Percentiles rank a stretch among this genome's conserved stretches.
These are phyloP conservation scores for Rhagologus leucostigma DNA, from an alignment of 2,113 vertebrate species.

Conservation along the genomic window DNA sequence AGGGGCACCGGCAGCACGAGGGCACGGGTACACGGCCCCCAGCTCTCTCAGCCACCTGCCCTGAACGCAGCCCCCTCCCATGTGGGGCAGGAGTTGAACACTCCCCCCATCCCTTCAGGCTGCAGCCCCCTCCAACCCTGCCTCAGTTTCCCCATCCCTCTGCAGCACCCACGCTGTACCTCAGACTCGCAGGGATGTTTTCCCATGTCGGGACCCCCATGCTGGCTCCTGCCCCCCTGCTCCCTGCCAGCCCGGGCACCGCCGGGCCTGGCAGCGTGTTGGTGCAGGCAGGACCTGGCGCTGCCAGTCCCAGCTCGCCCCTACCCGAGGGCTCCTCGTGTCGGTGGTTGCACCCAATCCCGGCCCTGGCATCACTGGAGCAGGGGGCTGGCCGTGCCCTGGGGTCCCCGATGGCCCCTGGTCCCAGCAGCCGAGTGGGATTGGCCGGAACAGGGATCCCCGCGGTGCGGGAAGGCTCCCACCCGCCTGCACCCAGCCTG, in stretches of 20 bases:
- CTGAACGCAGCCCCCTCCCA: not conserved
- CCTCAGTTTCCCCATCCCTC: slow-evolving; percentile 13
- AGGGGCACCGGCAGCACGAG: fast-evolving
- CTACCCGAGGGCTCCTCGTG: not conserved
- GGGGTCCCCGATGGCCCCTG: not conserved
- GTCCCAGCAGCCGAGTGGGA: fast-evolving
- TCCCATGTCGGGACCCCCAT: fast-evolving
- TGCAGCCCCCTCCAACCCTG: not conserved
- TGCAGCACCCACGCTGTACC: not conserved
- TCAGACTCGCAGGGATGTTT: fast-evolving
- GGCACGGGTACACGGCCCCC: fast-evolving
- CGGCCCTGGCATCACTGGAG: not conserved
- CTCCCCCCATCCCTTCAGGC: too few relatives aligned
- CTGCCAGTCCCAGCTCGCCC: not conserved
- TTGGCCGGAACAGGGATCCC: not conserved
- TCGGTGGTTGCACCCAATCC: not conserved
- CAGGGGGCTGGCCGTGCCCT: fast-evolving
- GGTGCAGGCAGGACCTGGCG: not conserved
- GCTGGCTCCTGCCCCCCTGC: not conserved
- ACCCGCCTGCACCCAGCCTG: not conserved
- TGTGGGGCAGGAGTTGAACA: not conserved
- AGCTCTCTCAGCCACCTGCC: not conserved
- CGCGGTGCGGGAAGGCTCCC: not conserved
- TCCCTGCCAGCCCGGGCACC: not conserved
- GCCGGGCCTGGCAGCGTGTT: not conserved